phyloP scores from a whole-genome alignment of 2,888 invertebrate species.

The Lasioglossum morio region DNA sequence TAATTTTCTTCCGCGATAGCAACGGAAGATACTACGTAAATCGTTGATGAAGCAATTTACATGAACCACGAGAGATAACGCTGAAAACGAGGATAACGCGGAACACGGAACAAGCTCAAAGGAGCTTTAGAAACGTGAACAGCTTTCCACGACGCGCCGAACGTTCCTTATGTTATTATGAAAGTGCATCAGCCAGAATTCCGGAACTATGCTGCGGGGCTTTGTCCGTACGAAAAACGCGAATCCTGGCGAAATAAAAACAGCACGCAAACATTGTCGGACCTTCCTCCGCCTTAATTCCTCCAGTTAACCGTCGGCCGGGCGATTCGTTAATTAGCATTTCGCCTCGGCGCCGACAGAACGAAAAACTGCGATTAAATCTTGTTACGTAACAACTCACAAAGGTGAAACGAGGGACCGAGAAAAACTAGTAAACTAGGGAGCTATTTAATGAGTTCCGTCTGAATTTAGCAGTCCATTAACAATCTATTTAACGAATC shows the following conservation, averaged over 20 bases:
- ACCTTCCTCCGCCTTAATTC: neutral
- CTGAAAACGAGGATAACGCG: conserved; percentile 14
- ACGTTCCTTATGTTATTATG: conserved; percentile 13
- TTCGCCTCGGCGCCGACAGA: neutral
- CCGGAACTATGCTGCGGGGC: neutral
- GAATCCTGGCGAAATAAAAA: neutral
- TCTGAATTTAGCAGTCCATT: conserved; percentile 23
- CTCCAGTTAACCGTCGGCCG: neutral
- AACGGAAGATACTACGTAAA: conserved; percentile 40
- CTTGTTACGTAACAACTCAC: conserved; percentile 9
- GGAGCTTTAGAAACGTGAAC: conserved; percentile 22
- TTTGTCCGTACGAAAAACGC: neutral
- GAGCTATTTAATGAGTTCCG: conserved; percentile 17
- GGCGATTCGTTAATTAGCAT: conserved; percentile 9
- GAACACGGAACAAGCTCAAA: neutral
- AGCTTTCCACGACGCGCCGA: conserved; percentile 4
- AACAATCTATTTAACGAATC: conserved; percentile 19
- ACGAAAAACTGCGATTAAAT: conserved; percentile 15
- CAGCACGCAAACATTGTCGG: neutral
- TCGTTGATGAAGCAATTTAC: conserved; percentile 44
- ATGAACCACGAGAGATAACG: conserved; percentile 42
- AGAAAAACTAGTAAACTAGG: conserved; percentile 1
- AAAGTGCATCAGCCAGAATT: conserved; percentile 8
- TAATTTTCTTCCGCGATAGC: conserved; percentile 41
- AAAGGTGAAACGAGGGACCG: conserved; percentile 7